These are phyloP conservation scores for Papilio machaon DNA, from an alignment of 1,140 invertebrate genomes.

Conservation along the genomic window DNA sequence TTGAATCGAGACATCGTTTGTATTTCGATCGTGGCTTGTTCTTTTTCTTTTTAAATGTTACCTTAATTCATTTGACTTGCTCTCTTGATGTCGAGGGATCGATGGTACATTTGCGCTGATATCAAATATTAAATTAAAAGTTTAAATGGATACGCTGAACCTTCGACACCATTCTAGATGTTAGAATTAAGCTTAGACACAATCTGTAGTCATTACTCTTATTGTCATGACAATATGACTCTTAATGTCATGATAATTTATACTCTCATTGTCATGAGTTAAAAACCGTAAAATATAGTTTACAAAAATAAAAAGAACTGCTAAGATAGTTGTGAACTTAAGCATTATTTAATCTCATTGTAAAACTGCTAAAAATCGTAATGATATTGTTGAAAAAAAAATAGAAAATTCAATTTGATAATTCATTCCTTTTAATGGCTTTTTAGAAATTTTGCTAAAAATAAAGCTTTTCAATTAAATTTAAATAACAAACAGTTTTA, in stretches of 20 bases:
- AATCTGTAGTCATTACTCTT: neutral
- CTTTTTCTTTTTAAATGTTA: slow-evolving; percentile 53
- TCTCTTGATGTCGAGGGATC: slow-evolving; percentile 73
- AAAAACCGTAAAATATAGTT: neutral
- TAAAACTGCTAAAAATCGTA: neutral
- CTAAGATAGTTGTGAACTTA: neutral
- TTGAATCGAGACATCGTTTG: slow-evolving; percentile 40
- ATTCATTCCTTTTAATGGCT: slow-evolving; percentile 12
- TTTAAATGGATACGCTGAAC: slow-evolving; percentile 46
- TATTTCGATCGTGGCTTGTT: slow-evolving; percentile 49
- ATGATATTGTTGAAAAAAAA: neutral
- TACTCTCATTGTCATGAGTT: neutral
- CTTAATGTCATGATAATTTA: neutral
- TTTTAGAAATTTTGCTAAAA: slow-evolving; percentile 36
- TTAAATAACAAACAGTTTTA: slow-evolving; percentile 34
- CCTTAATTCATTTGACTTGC: slow-evolving; percentile 80
- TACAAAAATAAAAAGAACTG: neutral
- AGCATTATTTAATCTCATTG: neutral
- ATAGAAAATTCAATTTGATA: neutral
- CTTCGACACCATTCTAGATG: slow-evolving; percentile 63
- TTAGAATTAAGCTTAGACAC: slow-evolving; percentile 27
- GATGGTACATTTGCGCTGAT: slow-evolving; percentile 51
- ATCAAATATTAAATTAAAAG: slow-evolving; percentile 51
- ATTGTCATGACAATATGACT: neutral
- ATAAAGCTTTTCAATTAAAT: slow-evolving; percentile 40